A percentile compares a stretch with the other conserved stretches of the same genome.
These are phyloP conservation scores for Frieseomelitta varia DNA, from an alignment of 1,140 invertebrate species.

Conservation along the genomic window DNA sequence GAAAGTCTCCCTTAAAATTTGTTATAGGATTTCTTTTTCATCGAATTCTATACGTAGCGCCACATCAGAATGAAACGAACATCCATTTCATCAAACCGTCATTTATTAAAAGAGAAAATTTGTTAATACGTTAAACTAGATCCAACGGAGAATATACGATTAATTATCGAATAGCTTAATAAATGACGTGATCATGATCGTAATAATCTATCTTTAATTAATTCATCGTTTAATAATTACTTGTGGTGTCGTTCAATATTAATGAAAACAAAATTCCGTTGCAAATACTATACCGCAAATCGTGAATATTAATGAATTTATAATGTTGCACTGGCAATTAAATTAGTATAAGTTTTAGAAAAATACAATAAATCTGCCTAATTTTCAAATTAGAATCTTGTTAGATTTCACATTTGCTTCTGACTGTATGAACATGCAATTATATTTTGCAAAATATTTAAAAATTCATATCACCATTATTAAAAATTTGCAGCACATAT, in stretches of 20 bases:
- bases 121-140: not conserved
- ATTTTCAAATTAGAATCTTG: not conserved
- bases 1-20: too few species aligned
- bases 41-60: too few species aligned
- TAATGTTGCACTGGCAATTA: not conserved
- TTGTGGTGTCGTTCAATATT: conserved; percentile 2
- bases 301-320: conserved; percentile 21
- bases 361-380: not conserved
- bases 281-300: not conserved
- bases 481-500: too few species aligned
- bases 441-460: too few species aligned
- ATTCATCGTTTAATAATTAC: conserved; percentile 11
- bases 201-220: conserved; percentile 4
- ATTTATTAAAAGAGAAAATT: not conserved
- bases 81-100: too few species aligned
- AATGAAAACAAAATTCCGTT: conserved; percentile 29
- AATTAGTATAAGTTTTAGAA: not conserved
- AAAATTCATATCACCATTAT: too few species aligned
- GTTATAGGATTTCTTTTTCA: too few species aligned
- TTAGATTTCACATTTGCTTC: too few species aligned
- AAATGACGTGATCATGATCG: not conserved
- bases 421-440: too few species aligned
- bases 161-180: conserved; percentile 10
- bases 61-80: too few species aligned
- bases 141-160: not conserved